Conservation (phyloP, 2,113 vertebrate species). For the Rhynchomys soricoides region DNA sequence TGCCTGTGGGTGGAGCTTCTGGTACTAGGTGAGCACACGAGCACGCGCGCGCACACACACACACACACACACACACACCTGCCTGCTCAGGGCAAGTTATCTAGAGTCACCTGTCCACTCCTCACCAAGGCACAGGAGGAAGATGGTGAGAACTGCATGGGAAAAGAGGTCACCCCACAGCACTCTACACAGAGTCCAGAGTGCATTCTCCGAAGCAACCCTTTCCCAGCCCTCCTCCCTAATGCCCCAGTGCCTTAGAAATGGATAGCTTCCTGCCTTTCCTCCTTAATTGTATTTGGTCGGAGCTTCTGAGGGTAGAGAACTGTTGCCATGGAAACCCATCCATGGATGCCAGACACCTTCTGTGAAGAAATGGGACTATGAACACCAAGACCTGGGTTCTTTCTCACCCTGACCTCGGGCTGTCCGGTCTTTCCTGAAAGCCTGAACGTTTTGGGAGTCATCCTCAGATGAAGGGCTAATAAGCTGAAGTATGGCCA, state of each 20-base stretch:
- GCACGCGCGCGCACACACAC: neutral
- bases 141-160: no score
- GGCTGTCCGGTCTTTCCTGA: neutral
- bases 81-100: neutral
- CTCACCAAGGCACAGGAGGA: neutral
- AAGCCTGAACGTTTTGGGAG: no score
- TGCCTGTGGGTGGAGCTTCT: neutral
- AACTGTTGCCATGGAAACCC: slow-evolving; percentile 45
- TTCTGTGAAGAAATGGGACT: neutral
- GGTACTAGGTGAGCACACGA: neutral
- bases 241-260: neutral
- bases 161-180: neutral
- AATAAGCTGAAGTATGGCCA: neutral
- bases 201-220: neutral
- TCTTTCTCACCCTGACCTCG: neutral
- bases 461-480: neutral
- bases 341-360: neutral
- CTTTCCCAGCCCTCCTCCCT: no score
- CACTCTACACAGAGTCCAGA: neutral
- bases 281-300: neutral
- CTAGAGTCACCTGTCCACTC: neutral
- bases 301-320: neutral
- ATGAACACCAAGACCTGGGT: neutral
- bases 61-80: neutral
- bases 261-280: neutral